A percentile compares a stretch with the other conserved stretches of the same genome.
These are phyloP conservation scores for Craterocephalus amniculus DNA, from an alignment of 2,797 vertebrate genomes.

Conservation along the genomic window DNA sequence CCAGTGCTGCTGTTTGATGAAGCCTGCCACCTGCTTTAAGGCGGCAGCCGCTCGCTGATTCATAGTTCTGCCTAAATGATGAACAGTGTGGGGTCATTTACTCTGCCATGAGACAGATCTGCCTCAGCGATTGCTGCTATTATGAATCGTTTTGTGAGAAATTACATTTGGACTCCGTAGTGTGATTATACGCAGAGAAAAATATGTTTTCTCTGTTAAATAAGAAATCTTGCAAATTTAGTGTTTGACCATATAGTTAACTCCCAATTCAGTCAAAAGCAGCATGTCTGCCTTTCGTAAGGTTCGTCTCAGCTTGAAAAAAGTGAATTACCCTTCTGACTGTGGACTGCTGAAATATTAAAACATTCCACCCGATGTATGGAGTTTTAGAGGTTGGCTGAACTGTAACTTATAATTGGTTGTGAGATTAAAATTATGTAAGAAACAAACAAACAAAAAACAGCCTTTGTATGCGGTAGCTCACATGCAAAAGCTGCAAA, in stretches of 20 bases:
- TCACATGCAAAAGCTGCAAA: slow-evolving; percentile 2
- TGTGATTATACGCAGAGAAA: slow-evolving; percentile 2
- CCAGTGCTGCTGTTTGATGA: slow-evolving; percentile 59
- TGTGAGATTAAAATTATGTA: slow-evolving; percentile 8
- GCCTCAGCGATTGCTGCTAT: slow-evolving; percentile 24
- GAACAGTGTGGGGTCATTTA: slow-evolving; percentile 45
- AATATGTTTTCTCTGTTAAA: slow-evolving; percentile 6
- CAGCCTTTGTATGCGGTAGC: neutral
- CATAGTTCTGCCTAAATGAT: slow-evolving; percentile 52
- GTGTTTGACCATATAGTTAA: slow-evolving; percentile 9
- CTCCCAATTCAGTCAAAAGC: slow-evolving; percentile 5
- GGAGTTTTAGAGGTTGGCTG: slow-evolving; percentile 6
- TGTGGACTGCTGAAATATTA: slow-evolving; percentile 51
- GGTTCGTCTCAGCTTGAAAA: slow-evolving; percentile 21
- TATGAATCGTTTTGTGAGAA: slow-evolving; percentile 49
- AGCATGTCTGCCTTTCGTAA: neutral
- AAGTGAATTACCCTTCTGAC: slow-evolving; percentile 29
- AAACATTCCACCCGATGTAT: slow-evolving; percentile 26
- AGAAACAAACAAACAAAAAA: neutral
- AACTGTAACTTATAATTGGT: slow-evolving; percentile 1
- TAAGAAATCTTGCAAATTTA: slow-evolving; percentile 18
- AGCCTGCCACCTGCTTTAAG: slow-evolving; percentile 45
- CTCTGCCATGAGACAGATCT: slow-evolving; percentile 25
- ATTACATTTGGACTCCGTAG: neutral
- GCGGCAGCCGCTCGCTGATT: slow-evolving; percentile 39